Conservation (phyloP, 35 echinoderm and acorn worm genomes). For the Ophioderma brevispina region DNA sequence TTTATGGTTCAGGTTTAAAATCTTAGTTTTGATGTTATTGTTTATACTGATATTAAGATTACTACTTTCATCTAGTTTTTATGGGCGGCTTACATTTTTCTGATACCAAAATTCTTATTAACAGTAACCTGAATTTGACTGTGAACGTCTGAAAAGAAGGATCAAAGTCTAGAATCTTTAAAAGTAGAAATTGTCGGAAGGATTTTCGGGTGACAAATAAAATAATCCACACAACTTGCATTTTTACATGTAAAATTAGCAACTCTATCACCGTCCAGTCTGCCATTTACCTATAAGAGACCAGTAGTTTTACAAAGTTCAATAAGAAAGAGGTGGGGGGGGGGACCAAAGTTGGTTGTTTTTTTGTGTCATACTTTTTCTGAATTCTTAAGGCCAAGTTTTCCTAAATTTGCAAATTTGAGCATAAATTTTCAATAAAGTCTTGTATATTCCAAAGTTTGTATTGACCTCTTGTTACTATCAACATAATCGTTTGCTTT, state of each 20-base stretch:
- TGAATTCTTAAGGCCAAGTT: neutral
- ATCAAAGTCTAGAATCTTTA: neutral
- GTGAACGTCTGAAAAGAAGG: neutral
- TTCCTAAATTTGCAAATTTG: neutral
- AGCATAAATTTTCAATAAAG: neutral
- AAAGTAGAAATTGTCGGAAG: neutral
- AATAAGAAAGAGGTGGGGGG: too few relatives aligned
- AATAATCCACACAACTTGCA: too few relatives aligned
- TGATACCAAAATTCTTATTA: neutral
- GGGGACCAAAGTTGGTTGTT: neutral
- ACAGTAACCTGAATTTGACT: neutral
- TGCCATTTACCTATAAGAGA: neutral
- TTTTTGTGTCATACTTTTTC: neutral
- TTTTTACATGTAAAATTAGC: too few relatives aligned
- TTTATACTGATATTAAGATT: too few relatives aligned
- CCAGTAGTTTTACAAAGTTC: neutral
- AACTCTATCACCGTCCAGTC: too few relatives aligned
- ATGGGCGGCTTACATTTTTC: neutral
- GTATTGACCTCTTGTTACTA: neutral
- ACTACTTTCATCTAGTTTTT: neutral
- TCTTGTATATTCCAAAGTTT: neutral
- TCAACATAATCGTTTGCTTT: neutral
- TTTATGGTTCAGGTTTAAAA: neutral
- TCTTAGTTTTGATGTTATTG: neutral
- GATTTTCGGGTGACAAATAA: too few relatives aligned